Base-by-base conservation (phyloP, 1,140 invertebrate genomes). In the Onthophagus taurus region DNA sequence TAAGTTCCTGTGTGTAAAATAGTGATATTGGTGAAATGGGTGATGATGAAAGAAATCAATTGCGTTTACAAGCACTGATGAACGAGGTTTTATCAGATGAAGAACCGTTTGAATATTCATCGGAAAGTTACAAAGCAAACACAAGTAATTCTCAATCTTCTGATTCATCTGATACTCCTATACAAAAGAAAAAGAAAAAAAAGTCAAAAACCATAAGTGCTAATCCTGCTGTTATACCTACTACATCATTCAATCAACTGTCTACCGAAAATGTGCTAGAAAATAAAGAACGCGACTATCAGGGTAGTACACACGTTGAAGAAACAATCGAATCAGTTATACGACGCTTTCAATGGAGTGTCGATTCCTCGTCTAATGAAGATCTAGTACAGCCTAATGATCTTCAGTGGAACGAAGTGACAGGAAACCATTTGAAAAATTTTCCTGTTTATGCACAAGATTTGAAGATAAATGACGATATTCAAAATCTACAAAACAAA, bases 51-150 rank as follows among this genome's bases (percentile, higher is more conserved):
- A 41, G 13, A 9, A 5, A 19, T n/a, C 3, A 2, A 13, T 9
- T 20, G 23, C 35, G 35, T 37, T 37, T 37, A 21, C 18, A 37
- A 21, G 35, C 14, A n/a, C 35, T 37, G 19, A 37, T 37, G 16
- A 37, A 37, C 23, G 16, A 37, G 2, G 35, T 16, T 16, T 21
- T 37, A 17, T 37, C 35, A 37, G 35, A 37, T 21, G 35, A 37
- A 21, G 35, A 37, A 21, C 18, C 35, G 23, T 37, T 37, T 3
- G 16, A 37, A 21, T 37, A 37, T 16, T 37, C 35, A 21, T 37
- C 35, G 23, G 35, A 37, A 37, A 37, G 35, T 37, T 37, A 37
- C 14, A 17, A 19, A 21, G 35, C 35, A n/a, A 20, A 21, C 23
- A 37, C 3, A 11, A 37, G 35, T 20, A 13, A 37, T 11, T 37